Percentiles rank a stretch among this genome's conserved stretches.
Evolutionary conservation across 2,113 vertebrate species (phyloP).

Genomic region (Micromys minutus): DNA sequence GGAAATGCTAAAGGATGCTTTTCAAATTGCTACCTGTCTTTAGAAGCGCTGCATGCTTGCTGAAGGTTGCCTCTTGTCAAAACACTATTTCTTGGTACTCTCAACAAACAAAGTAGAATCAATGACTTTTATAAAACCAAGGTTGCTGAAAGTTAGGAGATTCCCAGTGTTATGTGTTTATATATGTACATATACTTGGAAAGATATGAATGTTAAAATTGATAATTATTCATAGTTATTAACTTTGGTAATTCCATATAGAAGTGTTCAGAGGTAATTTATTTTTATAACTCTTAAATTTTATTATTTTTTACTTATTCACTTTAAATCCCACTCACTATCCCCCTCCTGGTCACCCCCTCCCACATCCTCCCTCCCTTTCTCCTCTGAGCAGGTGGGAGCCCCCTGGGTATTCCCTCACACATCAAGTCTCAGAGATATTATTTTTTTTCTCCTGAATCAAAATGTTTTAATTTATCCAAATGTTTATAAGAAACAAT

Average conservation of each 20-base stretch:
- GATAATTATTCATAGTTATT: conserved; percentile 29
- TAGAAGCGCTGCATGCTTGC: not conserved
- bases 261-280: not conserved
- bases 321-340: too few relatives aligned
- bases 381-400: too few relatives aligned
- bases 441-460: conserved; percentile 31
- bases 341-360: too few relatives aligned
- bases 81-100: conserved; percentile 26
- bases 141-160: conserved; percentile 33
- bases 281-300: too few relatives aligned
- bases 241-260: conserved; percentile 13
- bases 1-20: conserved; percentile 37
- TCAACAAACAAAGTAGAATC: conserved; percentile 41
- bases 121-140: conserved; percentile 54
- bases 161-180: not conserved
- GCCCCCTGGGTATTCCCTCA: too few relatives aligned
- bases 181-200: not conserved
- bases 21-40: conserved; percentile 17
- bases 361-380: too few relatives aligned
- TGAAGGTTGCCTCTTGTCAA: conserved; percentile 37
- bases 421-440: not conserved
- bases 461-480: conserved; percentile 24
- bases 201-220: conserved; percentile 52
- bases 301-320: too few relatives aligned
- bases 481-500: conserved; percentile 50